Evolutionary conservation across 1,140 invertebrate species (phyloP).

Genomic region (Macrocentrus cingulum): DNA sequence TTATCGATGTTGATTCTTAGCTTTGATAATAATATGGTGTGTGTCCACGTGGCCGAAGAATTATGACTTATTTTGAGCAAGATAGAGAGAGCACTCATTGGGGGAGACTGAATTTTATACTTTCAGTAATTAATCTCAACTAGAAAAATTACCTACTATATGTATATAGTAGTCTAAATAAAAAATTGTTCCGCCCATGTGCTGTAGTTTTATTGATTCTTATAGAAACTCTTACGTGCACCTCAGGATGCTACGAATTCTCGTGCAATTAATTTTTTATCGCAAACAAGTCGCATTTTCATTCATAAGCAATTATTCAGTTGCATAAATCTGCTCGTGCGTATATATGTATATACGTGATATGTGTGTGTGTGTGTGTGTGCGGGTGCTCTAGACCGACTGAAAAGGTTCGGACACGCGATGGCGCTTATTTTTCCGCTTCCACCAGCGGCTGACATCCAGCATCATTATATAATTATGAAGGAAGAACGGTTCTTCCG

Average conservation of each 20-base stretch:
- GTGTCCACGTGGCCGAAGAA: conserved; percentile 40
- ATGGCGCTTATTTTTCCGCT: conserved; percentile 29
- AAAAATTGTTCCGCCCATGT: no score
- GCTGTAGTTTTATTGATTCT: no score
- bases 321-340: conserved; percentile 24
- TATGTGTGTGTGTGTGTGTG: no score
- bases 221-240: no score
- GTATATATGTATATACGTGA: conserved; percentile 4
- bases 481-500: conserved; percentile 26
- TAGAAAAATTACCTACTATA: background rate
- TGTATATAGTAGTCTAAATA: no score
- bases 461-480: conserved; percentile 32
- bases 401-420: conserved; percentile 25
- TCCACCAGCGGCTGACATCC: conserved; percentile 22
- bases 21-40: conserved; percentile 23
- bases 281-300: conserved; percentile 10
- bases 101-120: conserved; percentile 2
- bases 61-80: conserved; percentile 39
- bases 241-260: conserved; percentile 1
- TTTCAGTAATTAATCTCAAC: conserved; percentile 26
- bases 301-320: conserved; percentile 25
- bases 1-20: conserved; percentile 27
- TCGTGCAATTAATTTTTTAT: conserved; percentile 1
- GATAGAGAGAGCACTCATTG: conserved; percentile 26
- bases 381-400: conserved; percentile 1